Conservation (phyloP, 2,888 invertebrate species). For the Pilophorus perplexus region DNA sequence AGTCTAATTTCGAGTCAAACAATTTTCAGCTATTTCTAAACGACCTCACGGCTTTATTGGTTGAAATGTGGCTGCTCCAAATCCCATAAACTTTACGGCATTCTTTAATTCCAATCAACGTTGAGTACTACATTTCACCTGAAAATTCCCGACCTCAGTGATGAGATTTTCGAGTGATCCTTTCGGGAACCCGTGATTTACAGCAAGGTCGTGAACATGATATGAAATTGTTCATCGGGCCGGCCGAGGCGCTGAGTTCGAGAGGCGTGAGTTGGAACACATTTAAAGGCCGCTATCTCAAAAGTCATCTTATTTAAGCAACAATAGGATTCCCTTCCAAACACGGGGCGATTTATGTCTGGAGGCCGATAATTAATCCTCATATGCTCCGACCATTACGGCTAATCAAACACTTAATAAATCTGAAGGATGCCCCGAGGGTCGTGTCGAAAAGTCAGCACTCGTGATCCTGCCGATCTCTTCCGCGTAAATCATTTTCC, state of each 20-base stretch:
- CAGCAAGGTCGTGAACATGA: constrained; percentile 45
- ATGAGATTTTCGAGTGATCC: constrained; percentile 36
- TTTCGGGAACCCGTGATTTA: constrained; percentile 18
- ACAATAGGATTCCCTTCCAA: constrained; percentile 34
- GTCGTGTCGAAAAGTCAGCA: constrained; percentile 30
- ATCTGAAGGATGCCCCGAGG: constrained; percentile 23
- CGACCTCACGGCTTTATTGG: no score
- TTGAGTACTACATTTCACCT: background rate
- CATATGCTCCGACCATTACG: constrained; percentile 34
- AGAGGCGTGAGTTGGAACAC: constrained; percentile 41
- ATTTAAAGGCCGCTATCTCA: constrained; percentile 40
- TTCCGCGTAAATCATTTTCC: constrained; percentile 23
- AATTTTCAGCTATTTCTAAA: no score
- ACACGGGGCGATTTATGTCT: constrained; percentile 30
- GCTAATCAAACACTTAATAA: constrained; percentile 39
- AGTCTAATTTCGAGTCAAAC: no score
- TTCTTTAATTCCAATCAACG: constrained; percentile 13
- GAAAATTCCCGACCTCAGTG: constrained; percentile 27
- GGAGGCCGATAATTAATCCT: constrained; percentile 39
- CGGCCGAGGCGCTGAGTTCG: constrained; percentile 23
- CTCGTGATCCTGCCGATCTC: constrained; percentile 4
- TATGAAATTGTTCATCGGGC: constrained; percentile 41
- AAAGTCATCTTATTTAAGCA: constrained; percentile 37
- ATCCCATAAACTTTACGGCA: no score
- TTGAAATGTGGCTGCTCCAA: no score